These are phyloP conservation scores for Microtus ochrogaster DNA, from an alignment of 2,113 vertebrate species.

Conservation along the genomic window DNA sequence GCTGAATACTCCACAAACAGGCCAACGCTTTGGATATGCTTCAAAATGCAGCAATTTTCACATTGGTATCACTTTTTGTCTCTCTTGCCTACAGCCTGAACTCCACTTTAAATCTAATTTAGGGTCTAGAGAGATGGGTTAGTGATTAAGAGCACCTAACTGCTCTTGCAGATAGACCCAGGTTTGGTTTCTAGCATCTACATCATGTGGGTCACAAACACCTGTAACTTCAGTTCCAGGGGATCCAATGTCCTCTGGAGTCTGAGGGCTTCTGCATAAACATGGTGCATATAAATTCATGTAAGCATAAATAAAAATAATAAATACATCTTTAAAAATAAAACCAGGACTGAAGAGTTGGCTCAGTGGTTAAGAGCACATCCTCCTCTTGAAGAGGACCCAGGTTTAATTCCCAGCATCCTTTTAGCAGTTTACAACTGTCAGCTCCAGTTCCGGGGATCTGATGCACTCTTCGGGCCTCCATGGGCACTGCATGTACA, in stretches of 20 bases:
- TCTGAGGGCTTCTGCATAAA: neutral
- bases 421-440: neutral
- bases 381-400: neutral
- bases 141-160: neutral
- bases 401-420: neutral
- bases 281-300: neutral
- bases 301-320: neutral
- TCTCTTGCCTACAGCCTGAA: neutral
- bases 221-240: neutral
- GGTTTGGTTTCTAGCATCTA: neutral
- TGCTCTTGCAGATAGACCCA: neutral
- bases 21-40: neutral
- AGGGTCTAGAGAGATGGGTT: neutral
- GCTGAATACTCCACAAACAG: neutral
- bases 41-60: neutral
- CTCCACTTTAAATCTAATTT: constrained; percentile 30
- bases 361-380: neutral
- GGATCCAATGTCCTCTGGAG: neutral
- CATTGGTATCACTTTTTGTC: neutral
- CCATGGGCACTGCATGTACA: neutral
- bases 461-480: neutral
- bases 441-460: neutral
- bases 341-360: neutral
- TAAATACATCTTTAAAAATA: neutral
- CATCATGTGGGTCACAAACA: neutral